These are phyloP conservation scores for Linyphia triangularis DNA, from an alignment of 2,888 invertebrate species.

Conservation along the genomic window DNA sequence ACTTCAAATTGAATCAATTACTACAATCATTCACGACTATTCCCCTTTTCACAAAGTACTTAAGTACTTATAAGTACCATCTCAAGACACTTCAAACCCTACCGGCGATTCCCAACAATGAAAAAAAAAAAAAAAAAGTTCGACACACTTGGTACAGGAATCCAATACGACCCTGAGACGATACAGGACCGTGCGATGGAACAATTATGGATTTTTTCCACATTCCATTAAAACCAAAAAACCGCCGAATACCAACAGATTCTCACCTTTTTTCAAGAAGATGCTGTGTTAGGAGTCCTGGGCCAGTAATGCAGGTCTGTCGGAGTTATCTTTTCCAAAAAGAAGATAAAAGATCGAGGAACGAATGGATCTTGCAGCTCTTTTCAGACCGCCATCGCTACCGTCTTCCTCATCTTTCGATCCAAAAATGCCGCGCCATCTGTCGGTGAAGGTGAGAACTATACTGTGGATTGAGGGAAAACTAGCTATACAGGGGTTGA, in stretches of 20 bases:
- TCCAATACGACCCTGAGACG: too few species aligned
- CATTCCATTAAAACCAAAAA: neutral
- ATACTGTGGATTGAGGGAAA: too few species aligned
- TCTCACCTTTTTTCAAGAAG: neutral
- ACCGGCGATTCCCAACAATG: too few species aligned
- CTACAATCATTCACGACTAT: too few species aligned
- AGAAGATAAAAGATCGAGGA: conserved; percentile 11
- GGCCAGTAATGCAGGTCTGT: neutral
- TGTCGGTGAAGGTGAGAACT: conserved; percentile 7
- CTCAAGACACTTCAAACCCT: too few species aligned
- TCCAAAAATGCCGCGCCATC: conserved; percentile 52
- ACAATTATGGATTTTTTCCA: neutral
- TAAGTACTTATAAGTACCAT: too few species aligned
- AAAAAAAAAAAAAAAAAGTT: too few species aligned
- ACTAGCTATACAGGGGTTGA: too few species aligned
- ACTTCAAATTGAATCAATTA: too few species aligned
- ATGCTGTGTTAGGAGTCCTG: neutral
- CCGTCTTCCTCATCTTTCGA: conserved; percentile 50
- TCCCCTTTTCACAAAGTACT: too few species aligned
- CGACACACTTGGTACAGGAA: too few species aligned
- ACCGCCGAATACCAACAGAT: neutral
- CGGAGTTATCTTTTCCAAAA: neutral
- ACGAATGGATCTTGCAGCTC: conserved; percentile 21
- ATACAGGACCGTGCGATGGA: too few species aligned
- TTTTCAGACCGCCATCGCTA: conserved; percentile 62